A percentile compares a stretch with the other conserved stretches of the same genome.
These are phyloP conservation scores for Spermophilus dauricus DNA, from an alignment of 2,113 vertebrate genomes.

Conservation along the genomic window DNA sequence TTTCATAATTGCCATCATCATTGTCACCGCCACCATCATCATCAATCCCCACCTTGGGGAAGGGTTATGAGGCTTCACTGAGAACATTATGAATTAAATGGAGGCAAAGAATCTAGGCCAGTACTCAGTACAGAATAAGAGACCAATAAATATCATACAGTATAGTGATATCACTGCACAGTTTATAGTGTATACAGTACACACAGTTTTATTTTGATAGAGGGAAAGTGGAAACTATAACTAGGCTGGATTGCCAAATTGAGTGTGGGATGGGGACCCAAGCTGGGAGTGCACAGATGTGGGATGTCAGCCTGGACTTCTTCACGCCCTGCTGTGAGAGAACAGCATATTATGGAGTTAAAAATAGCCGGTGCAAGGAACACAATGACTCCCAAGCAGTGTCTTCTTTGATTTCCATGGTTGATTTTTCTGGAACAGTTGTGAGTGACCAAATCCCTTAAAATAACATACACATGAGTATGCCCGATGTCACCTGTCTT, in stretches of 20 bases:
- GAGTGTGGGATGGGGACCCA: not conserved
- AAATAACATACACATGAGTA: not conserved
- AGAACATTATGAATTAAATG: not conserved
- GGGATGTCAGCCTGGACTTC: constrained; percentile 33
- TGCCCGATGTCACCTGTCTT: constrained; percentile 8
- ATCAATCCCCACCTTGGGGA: not conserved
- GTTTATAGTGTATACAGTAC: not conserved
- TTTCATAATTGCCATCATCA: not conserved
- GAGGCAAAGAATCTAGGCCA: not conserved
- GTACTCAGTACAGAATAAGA: not conserved
- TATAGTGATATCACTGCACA: not conserved
- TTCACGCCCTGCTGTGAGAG: constrained; percentile 61
- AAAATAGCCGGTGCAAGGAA: constrained; percentile 74
- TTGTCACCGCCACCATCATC: not conserved
- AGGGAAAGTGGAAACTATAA: not conserved
- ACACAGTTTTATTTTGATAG: not conserved
- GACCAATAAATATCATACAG: not conserved
- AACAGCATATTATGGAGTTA: not conserved
- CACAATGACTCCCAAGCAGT: constrained; percentile 37
- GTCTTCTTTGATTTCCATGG: constrained; percentile 40
- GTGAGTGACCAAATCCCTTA: constrained; percentile 38
- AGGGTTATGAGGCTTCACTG: not conserved
- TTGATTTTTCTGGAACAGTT: constrained; percentile 56
- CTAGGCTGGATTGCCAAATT: not conserved
- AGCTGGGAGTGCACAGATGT: constrained; percentile 61